phyloP scores from a whole-genome alignment of 2,888 invertebrate genomes.

The Dynastes grantii region DNA sequence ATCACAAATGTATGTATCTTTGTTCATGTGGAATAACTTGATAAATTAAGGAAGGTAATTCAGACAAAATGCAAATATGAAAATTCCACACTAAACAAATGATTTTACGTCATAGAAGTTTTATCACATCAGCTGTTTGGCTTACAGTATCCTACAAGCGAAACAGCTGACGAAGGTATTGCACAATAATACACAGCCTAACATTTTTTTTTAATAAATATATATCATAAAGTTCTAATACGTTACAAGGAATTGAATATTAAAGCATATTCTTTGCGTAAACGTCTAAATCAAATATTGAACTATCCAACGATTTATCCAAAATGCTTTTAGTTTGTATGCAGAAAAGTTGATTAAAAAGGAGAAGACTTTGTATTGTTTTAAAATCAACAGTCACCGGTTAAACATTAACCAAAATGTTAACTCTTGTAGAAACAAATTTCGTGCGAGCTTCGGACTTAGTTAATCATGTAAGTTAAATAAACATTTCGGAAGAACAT shows the following conservation, averaged over 20 bases:
- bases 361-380: no score
- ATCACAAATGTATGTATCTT: background rate
- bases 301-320: no score
- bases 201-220: no score
- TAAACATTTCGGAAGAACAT: slow-evolving; percentile 35
- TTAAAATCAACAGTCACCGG: no score
- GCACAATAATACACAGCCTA: no score
- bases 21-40: background rate
- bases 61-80: background rate
- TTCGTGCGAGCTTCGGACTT: background rate
- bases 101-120: background rate
- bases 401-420: background rate
- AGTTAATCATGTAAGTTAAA: slow-evolving; percentile 36
- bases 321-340: no score
- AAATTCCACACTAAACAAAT: background rate
- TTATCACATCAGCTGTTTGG: background rate
- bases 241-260: no score
- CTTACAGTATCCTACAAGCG: background rate
- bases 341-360: no score
- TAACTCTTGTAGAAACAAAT: background rate
- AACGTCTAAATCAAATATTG: no score
- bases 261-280: no score
- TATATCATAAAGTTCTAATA: no score
- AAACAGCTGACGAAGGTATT: background rate
- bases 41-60: background rate